Evolutionary conservation across 2,797 vertebrate genomes (phyloP), one percentile per base, ranked within the genome.

Genomic region (Erpetoichthys calabaricus): DNA sequence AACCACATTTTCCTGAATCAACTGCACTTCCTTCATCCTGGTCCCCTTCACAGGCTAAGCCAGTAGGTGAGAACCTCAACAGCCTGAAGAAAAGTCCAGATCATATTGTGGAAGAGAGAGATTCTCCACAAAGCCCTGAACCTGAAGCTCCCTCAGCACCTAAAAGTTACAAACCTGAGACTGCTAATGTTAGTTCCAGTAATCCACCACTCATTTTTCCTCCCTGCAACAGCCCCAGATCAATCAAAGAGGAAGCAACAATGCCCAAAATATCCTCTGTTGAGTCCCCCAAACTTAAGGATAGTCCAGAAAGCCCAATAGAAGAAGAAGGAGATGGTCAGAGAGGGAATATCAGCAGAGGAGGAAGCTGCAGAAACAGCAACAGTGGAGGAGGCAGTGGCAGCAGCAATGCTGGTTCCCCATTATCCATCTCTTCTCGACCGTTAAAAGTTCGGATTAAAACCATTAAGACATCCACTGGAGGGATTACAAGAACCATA

Each of bases 401-500:
- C 58, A 42, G 58, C 45, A 47, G 45, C 56, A 57, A 49, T 7
- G 7, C 47, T 49, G 56, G 4, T 9, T 43, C 85, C 0, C 77
- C 85, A 2, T 87, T 87, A 2, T 79, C 82, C n/a, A 74, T 69
- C 53, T 85, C 92, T 3, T 89, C 94, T 0, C 76, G 94, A 53
- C 91, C 90, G 0, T 85, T 97, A 54, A 97, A 96, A 56, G 92
- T 97, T 51, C 80, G 92, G 66, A 97, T 97, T 65, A 98, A 94
- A 73, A 98, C 94, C 47, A 89, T 98, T 60, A 98, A 98, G 63
- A 91, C 88, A 0, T 80, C 87, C 0, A 85, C 83, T 0, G 90
- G 91, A 5, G 88, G 80, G 70, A 84, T 92, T 72, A 91, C 87
- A 9, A 75, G 87, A 57, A 89, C 91, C 0, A 86, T 89, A 7